These are phyloP conservation scores for Coreius guichenoti DNA, from an alignment of 2,797 vertebrate genomes.

Conservation along the genomic window DNA sequence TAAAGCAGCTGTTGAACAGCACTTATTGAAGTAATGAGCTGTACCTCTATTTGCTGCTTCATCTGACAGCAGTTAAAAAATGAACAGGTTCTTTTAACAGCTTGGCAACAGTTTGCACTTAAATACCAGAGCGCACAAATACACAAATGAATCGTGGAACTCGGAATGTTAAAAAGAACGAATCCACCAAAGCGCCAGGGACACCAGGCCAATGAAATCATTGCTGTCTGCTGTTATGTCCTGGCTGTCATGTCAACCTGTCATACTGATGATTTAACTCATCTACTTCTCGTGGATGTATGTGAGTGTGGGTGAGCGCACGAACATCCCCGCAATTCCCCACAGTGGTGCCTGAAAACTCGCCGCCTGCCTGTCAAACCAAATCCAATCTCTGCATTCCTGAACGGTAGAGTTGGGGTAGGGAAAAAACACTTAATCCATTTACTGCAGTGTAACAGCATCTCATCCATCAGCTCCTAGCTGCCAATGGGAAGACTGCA, in stretches of 20 bases:
- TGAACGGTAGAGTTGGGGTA: conserved; percentile 29
- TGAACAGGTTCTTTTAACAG: conserved; percentile 37
- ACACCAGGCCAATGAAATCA: conserved; percentile 42
- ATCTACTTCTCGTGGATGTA: conserved; percentile 13
- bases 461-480: conserved; percentile 44
- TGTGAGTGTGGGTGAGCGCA: background rate
- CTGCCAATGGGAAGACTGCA: conserved; percentile 46
- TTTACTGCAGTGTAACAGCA: conserved; percentile 50
- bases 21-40: conserved; percentile 47
- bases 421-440: conserved; percentile 48
- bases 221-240: conserved; percentile 50
- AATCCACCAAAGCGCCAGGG: conserved; percentile 2
- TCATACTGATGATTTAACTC: conserved; percentile 52
- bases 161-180: background rate
- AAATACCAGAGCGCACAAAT: conserved; percentile 14
- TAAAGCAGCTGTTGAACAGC: conserved; percentile 39
- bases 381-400: conserved; percentile 50
- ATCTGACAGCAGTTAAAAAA: conserved; percentile 21
- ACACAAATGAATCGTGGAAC: conserved; percentile 7
- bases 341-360: conserved; percentile 42
- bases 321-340: conserved; percentile 21
- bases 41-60: conserved; percentile 24
- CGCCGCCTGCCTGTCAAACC: conserved; percentile 41
- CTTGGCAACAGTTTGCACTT: conserved; percentile 28
- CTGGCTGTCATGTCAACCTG: conserved; percentile 53